Evolutionary conservation across 92 coral and sea anemone species (phyloP), one percentile per base, ranked within the genome.

Genomic region (Parazoanthus darwini): DNA sequence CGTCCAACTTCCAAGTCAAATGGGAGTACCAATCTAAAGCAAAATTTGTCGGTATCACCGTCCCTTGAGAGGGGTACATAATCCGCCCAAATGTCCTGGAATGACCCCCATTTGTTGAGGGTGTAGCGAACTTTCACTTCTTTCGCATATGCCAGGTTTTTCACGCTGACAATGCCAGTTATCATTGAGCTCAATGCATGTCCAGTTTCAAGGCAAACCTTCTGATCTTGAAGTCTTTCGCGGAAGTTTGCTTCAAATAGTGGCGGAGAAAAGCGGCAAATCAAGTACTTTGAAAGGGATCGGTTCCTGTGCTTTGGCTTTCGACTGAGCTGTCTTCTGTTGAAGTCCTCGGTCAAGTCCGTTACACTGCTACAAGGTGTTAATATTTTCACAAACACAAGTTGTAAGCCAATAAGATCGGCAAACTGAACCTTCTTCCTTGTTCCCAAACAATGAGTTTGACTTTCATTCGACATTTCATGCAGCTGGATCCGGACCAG

Each of bases 61-160:
- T 29, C 33, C 33, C 0, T 29, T 29, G 33, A 29, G 33, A 29
- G 0, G 14, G 98, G 94, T 78, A 96, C 91, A 46, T 93, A 94
- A 70, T 94, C 93, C 0, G 93, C 98, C 89, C 92, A 89, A 38
- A 85, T 71, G 80, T 96, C 98, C 54, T 94, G 87, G 76, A 78
- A 91, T 0, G 94, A 44, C 14, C 82, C 79, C 98, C 98, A 96
- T n/a, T 43, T 77, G 75, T 96, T 86, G 38, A 86, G 78, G 1
- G 96, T 94, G 85, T 89, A 91, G 22, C 98, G 93, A 50, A 94
- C 94, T 38, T 91, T 91, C 2, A 96, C 93, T n/a, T 88, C 86
- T 87, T 96, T 96, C 20, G 87, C 87, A 79, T 82, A 94, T 1
- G 90, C 86, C 26, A 96, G 88, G 81, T 96, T 96, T 58, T 85